Evolutionary conservation across 2,113 vertebrate genomes (phyloP).

Genomic region (Parus major): DNA sequence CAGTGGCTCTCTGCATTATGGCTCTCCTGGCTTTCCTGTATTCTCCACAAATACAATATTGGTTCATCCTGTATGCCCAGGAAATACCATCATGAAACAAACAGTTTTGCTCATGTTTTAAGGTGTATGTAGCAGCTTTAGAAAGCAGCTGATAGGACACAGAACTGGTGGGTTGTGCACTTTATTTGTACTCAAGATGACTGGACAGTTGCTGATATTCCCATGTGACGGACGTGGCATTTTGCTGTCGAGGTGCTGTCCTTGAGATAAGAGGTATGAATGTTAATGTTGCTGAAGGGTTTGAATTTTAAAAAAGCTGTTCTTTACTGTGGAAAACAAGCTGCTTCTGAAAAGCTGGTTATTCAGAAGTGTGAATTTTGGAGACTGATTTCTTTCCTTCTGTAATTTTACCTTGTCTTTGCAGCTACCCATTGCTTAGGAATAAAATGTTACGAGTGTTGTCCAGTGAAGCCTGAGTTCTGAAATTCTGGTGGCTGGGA

Average conservation of each 20-base stretch:
- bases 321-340: not conserved
- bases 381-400: not conserved
- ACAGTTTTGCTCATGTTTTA: fast-evolving
- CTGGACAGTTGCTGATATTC: not conserved
- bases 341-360: not conserved
- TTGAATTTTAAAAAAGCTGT: not conserved
- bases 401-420: not conserved
- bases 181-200: not conserved
- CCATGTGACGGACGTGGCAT: not conserved
- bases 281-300: not conserved
- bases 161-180: not conserved
- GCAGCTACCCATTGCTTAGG: not conserved
- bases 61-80: fast-evolving
- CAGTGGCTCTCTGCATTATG: fast-evolving
- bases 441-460: not conserved
- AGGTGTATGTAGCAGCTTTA: not conserved
- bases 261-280: slow-evolving; percentile 36
- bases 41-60: fast-evolving
- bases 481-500: not conserved
- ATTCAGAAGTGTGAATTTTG: not conserved
- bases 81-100: fast-evolving
- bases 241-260: slow-evolving; percentile 35
- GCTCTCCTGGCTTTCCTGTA: not conserved
- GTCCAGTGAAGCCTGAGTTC: not conserved
- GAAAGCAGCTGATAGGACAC: not conserved